A percentile compares a stretch with the other conserved stretches of the same genome.
Conservation (phyloP, 2,113 vertebrate genomes). For the Amia ocellicauda region DNA sequence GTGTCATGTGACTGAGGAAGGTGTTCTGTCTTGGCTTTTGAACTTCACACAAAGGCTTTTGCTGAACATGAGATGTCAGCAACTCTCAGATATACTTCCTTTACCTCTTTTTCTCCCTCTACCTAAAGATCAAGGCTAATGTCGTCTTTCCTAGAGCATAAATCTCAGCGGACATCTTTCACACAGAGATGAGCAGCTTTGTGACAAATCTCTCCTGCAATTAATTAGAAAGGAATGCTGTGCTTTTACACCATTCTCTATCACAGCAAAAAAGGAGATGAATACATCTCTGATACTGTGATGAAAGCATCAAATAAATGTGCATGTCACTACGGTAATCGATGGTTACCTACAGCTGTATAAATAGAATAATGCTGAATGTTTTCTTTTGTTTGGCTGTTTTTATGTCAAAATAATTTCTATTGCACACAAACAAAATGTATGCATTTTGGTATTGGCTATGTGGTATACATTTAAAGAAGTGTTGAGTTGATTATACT, state of each 20-base stretch:
- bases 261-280: slow-evolving; percentile 23
- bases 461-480: too few relatives aligned
- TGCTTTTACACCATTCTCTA: slow-evolving; percentile 5
- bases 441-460: too few relatives aligned
- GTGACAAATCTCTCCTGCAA: slow-evolving; percentile 17
- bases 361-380: slow-evolving; percentile 47
- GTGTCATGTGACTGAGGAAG: not conserved
- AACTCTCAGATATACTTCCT: slow-evolving; percentile 11
- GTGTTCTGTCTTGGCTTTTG: not conserved
- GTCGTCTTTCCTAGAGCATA: slow-evolving; percentile 5
- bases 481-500: too few relatives aligned
- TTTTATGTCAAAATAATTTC: too few relatives aligned
- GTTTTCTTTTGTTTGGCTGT: slow-evolving; percentile 17
- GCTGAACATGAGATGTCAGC: slow-evolving; percentile 3
- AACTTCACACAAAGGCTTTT: not conserved
- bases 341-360: slow-evolving; percentile 44
- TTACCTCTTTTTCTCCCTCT: slow-evolving; percentile 1
- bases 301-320: slow-evolving; percentile 53
- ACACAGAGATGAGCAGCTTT: slow-evolving; percentile 29
- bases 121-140: slow-evolving; percentile 5
- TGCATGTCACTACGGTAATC: slow-evolving; percentile 48
- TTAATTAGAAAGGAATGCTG: slow-evolving; percentile 19
- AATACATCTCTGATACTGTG: slow-evolving; percentile 39
- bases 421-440: too few relatives aligned
- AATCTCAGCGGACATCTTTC: slow-evolving; percentile 7